Conservation (phyloP, 1,140 invertebrate genomes). For the Drosophila nigromelanica region DNA sequence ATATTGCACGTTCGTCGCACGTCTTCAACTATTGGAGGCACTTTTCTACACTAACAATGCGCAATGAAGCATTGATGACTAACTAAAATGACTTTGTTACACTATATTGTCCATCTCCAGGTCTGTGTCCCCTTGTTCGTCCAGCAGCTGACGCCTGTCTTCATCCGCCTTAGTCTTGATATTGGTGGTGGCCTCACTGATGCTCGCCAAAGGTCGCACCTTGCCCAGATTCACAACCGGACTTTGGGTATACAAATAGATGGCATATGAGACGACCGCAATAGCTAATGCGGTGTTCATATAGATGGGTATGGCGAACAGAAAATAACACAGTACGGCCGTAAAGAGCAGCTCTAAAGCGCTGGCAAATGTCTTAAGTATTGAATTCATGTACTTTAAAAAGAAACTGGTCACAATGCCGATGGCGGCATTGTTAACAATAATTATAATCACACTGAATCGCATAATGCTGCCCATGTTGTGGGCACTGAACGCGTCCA, state of each 20-base stretch:
- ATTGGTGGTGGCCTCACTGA: conserved; percentile 50
- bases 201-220: conserved; percentile 62
- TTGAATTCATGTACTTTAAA: conserved; percentile 96
- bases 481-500: conserved; percentile 86
- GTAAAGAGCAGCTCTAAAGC: conserved; percentile 96
- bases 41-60: conserved; percentile 39
- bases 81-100: conserved; percentile 46
- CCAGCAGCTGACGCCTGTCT: conserved; percentile 65
- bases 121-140: conserved; percentile 66
- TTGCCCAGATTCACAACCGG: conserved; percentile 88
- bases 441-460: conserved; percentile 91
- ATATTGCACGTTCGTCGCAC: conserved; percentile 46
- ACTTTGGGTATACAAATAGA: conserved; percentile 95
- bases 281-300: conserved; percentile 93
- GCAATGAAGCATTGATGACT: not conserved
- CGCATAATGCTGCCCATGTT: conserved; percentile 87
- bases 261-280: conserved; percentile 91
- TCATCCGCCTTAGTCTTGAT: conserved; percentile 28
- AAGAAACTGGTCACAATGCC: conserved; percentile 98
- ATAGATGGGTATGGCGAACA: conserved; percentile 95
- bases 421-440: conserved; percentile 94
- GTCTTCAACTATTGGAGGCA: conserved; percentile 58
- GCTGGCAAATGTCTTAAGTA: conserved; percentile 98
- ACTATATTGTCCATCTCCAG: conserved; percentile 70
- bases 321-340: conserved; percentile 93